Evolutionary conservation across 1,140 invertebrate species (phyloP), one percentile per base, ranked within the genome.

Genomic region (Halictus rubicundus): DNA sequence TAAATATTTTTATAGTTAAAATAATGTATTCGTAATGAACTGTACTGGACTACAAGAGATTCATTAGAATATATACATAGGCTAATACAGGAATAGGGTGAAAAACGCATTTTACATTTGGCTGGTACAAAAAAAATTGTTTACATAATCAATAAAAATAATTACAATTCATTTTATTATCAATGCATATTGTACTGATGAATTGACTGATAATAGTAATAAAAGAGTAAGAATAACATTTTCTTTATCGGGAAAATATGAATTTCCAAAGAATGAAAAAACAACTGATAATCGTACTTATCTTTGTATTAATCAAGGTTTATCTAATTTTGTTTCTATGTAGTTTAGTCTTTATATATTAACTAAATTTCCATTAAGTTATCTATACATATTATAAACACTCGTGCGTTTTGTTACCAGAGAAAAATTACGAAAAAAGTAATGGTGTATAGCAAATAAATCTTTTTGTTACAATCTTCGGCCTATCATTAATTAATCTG

Each of bases 401-500:
- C 42, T 37, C 25, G 16, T 42, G 8, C n/a, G 23, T n/a, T 9
- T 25, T n/a, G 12, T 74, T 64, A 57, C 2, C 49, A 19, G 12
- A 14, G 16, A 49, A 5, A 49, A 49, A 23, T 42, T 14, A 8
- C 16, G 7, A 78, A 19, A 2, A 39, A 39, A 59, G 69, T 78
- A 37, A 54, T 65, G 39, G 42, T 59, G 25, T 59, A 65, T 42
- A 42, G 61, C 39, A 68, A 68, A 27, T 7, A 27, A 60, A 27
- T 60, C 25, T 42, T 12, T 12, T 42, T 42, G 8, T 42, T 12
- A 54, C 8, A 54, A 19, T 0, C 14, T 49, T 32, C 19, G 71
- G 9, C 78, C 73, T 80, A 76, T 83, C 46, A 54, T 84, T 64
- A 19, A 52, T 52, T 52, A 49, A 88, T 81, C 49, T 86, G 25